Conservation (phyloP, 1,140 invertebrate species). For the Ceratina australensis region DNA sequence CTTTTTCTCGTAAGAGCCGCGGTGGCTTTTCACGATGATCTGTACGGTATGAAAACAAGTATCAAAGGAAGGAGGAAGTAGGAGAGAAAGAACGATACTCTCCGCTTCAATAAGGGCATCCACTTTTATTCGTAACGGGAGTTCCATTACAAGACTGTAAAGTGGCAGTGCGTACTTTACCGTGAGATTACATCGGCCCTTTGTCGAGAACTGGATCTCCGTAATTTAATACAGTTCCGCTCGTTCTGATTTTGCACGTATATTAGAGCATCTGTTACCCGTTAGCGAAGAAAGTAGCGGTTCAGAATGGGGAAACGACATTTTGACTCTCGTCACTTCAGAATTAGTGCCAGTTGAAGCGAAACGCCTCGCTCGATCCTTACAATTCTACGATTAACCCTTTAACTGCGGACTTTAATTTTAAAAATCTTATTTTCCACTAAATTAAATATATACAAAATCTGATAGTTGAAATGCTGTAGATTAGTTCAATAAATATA, state of each 20-base stretch:
- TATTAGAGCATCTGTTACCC: conserved; percentile 18
- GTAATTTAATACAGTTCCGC: conserved; percentile 36
- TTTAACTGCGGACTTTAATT: too few species aligned
- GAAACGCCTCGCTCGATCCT: conserved; percentile 2
- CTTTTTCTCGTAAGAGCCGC: not conserved
- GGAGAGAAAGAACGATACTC: conserved; percentile 1
- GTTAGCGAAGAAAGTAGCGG: conserved; percentile 9
- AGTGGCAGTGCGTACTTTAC: conserved; percentile 32
- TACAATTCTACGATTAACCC: conserved; percentile 5
- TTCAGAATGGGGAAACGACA: conserved; percentile 23
- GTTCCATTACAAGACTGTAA: conserved; percentile 34
- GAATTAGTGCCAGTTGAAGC: conserved; percentile 13
- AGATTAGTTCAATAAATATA: too few species aligned
- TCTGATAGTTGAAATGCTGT: too few species aligned
- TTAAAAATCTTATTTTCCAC: too few species aligned
- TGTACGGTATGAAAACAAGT: conserved; percentile 2
- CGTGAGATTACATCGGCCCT: conserved; percentile 36
- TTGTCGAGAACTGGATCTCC: conserved; percentile 31
- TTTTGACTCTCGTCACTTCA: conserved; percentile 13
- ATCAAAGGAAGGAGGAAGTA: conserved; percentile 5
- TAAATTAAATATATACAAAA: too few species aligned
- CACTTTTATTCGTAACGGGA: conserved; percentile 35
- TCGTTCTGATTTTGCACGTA: conserved; percentile 18
- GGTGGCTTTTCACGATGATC: conserved; percentile 15
- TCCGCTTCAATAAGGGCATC: conserved; percentile 18